Evolutionary conservation across 2,888 invertebrate genomes (phyloP).

Genomic region (Pterostichus madidus): DNA sequence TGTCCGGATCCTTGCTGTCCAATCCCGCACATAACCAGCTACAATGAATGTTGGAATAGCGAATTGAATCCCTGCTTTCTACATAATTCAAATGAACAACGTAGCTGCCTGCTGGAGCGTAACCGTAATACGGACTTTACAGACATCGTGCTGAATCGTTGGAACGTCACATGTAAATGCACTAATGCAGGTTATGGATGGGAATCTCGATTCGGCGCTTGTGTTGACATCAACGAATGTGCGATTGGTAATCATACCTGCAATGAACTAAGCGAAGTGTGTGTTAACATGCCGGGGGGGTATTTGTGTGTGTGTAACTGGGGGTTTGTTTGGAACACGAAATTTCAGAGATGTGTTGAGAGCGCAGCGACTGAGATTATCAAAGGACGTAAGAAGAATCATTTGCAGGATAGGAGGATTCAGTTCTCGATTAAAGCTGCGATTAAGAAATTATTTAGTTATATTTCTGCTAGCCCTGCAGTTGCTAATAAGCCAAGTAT

Average conservation of each 20-base stretch:
- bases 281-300: conserved; percentile 80
- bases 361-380: conserved; percentile 72
- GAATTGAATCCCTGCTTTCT: conserved; percentile 79
- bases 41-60: conserved; percentile 77
- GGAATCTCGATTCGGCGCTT: conserved; percentile 82
- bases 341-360: conserved; percentile 71
- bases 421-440: background rate
- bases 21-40: conserved; percentile 76
- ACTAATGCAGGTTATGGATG: conserved; percentile 78
- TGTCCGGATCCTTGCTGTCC: conserved; percentile 85
- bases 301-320: conserved; percentile 79
- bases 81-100: conserved; percentile 74
- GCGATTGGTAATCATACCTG: conserved; percentile 75
- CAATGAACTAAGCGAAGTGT: conserved; percentile 77
- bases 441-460: too few relatives aligned
- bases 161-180: conserved; percentile 83
- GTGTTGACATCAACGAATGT: conserved; percentile 83
- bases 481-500: too few relatives aligned
- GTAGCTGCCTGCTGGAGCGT: conserved; percentile 74
- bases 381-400: conserved; percentile 67
- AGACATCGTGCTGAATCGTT: conserved; percentile 79
- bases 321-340: conserved; percentile 75
- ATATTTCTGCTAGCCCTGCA: too few relatives aligned
- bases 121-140: conserved; percentile 74
- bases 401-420: background rate